Evolutionary conservation across 2,113 vertebrate genomes (phyloP).

Genomic region (Sander vitreus): DNA sequence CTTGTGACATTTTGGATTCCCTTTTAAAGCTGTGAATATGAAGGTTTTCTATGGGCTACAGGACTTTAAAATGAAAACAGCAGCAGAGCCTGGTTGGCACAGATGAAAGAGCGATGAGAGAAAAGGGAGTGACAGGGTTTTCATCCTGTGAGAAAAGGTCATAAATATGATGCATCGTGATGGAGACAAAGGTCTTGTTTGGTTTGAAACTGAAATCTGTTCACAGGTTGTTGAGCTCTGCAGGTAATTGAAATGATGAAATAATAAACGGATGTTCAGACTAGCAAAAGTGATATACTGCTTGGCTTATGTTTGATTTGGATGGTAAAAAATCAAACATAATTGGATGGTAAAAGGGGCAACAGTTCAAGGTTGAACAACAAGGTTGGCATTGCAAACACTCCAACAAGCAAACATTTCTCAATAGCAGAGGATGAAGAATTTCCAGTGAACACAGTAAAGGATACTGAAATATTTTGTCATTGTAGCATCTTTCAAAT

Average conservation of each 20-base stretch:
- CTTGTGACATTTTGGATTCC: conserved; percentile 81
- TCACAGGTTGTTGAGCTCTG: conserved; percentile 33
- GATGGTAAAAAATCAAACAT: conserved; percentile 7
- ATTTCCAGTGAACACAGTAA: neutral
- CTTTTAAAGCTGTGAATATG: conserved; percentile 74
- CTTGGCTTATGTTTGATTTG: neutral
- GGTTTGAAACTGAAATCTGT: neutral
- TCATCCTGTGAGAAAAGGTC: conserved; percentile 80
- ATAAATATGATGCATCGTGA: conserved; percentile 69
- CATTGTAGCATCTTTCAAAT: neutral
- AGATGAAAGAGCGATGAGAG: conserved; percentile 76
- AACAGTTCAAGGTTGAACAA: neutral
- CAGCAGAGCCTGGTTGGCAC: conserved; percentile 61
- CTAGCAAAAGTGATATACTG: neutral
- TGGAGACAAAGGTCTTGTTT: conserved; percentile 47
- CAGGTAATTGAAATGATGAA: conserved; percentile 35
- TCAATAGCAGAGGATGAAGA: neutral
- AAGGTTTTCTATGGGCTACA: conserved; percentile 65
- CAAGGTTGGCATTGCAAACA: neutral
- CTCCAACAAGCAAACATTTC: neutral
- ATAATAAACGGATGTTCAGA: conserved; percentile 3
- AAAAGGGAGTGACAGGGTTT: conserved; percentile 70
- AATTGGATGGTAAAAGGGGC: neutral
- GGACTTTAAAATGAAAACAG: conserved; percentile 69
- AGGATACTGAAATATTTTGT: neutral